These are phyloP conservation scores for Dermatemys mawii DNA, from an alignment of 2,113 vertebrate species.

Conservation along the genomic window DNA sequence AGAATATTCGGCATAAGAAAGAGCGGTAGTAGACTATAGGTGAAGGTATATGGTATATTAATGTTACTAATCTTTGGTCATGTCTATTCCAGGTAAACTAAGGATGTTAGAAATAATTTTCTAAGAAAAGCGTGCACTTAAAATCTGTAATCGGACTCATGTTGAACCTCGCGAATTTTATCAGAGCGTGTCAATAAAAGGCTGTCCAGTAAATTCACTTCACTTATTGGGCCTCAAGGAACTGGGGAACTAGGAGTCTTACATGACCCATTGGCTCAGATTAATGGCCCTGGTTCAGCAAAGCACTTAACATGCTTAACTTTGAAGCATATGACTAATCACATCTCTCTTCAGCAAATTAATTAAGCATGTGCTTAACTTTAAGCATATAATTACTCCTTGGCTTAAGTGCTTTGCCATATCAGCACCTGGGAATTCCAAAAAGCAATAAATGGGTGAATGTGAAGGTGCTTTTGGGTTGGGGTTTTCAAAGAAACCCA, in stretches of 20 bases:
- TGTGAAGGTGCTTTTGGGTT: slow-evolving; percentile 62
- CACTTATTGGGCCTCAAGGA: background rate
- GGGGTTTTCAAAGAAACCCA: slow-evolving; percentile 33
- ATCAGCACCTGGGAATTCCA: slow-evolving; percentile 51
- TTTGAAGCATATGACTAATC: slow-evolving; percentile 55
- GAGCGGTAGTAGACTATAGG: background rate
- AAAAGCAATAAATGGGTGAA: slow-evolving; percentile 59
- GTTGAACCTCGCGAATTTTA: background rate
- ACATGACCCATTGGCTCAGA: background rate
- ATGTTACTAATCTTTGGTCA: background rate
- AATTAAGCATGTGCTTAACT: slow-evolving; percentile 51
- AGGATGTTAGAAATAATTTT: background rate
- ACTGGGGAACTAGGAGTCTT: background rate
- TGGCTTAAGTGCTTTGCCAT: slow-evolving; percentile 4
- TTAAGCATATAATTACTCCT: background rate
- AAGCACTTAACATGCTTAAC: slow-evolving; percentile 49
- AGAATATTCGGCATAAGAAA: background rate
- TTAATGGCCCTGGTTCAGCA: slow-evolving; percentile 8
- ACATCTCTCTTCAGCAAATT: slow-evolving; percentile 8
- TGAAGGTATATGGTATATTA: background rate
- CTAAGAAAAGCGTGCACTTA: background rate
- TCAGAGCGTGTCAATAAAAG: background rate
- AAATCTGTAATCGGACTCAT: background rate
- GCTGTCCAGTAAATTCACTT: background rate
- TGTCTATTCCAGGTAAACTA: background rate